Percentiles rank a stretch among this genome's conserved stretches.
These are phyloP conservation scores for Pygocentrus nattereri DNA, from an alignment of 2,797 vertebrate species.

Conservation along the genomic window DNA sequence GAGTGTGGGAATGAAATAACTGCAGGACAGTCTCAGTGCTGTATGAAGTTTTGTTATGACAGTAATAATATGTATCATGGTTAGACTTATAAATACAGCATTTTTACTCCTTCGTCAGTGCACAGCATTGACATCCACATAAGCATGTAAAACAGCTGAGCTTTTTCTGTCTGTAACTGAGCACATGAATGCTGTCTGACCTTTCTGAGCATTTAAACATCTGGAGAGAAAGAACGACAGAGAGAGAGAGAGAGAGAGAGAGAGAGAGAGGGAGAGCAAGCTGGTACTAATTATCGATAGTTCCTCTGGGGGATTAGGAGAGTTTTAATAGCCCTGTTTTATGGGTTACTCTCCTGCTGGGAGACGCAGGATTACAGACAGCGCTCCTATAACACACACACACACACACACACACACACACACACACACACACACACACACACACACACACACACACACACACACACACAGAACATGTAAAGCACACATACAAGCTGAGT, in stretches of 20 bases:
- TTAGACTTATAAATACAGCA: too few species aligned
- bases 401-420: conserved; percentile 34
- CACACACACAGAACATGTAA: conserved; percentile 19
- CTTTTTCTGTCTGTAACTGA: neutral
- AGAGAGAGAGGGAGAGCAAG: conserved; percentile 2
- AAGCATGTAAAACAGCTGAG: neutral
- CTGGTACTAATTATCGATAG: conserved; percentile 46
- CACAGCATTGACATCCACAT: neutral
- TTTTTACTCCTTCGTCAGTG: too few species aligned
- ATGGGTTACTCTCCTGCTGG: conserved; percentile 52
- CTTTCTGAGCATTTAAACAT: neutral
- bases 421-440: conserved; percentile 34
- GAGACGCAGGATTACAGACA: conserved; percentile 45
- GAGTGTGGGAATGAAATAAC: too few species aligned
- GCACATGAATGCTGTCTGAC: neutral
- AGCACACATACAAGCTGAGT: conserved; percentile 17
- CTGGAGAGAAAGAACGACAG: conserved; percentile 8
- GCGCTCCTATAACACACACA: conserved; percentile 10
- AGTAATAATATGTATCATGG: too few species aligned
- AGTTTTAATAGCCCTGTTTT: conserved; percentile 53
- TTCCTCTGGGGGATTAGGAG: conserved; percentile 35
- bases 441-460: conserved; percentile 37
- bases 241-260: conserved; percentile 4
- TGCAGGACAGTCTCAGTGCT: too few species aligned
- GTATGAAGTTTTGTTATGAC: too few species aligned